A percentile compares a stretch with the other conserved stretches of the same genome.
Conservation (phyloP, 2,888 invertebrate genomes). For the Diaphora mendica region DNA sequence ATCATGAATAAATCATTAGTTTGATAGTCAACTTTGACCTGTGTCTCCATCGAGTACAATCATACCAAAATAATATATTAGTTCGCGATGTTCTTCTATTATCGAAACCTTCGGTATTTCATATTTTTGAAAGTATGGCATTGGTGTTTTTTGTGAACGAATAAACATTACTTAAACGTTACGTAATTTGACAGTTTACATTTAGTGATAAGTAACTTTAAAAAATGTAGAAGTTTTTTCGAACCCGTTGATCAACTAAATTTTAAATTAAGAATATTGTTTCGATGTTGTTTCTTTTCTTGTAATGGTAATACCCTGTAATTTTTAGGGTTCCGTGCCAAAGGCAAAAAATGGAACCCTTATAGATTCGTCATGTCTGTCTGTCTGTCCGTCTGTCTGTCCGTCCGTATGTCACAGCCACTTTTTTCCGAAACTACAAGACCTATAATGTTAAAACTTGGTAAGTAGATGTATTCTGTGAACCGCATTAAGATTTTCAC, state of each 20-base stretch:
- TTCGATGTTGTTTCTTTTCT: neutral
- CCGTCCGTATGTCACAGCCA: no score
- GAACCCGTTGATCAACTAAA: slow-evolving; percentile 7
- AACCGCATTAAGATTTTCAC: no score
- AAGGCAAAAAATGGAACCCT: no score
- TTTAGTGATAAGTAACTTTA: slow-evolving; percentile 32
- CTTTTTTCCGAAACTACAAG: no score
- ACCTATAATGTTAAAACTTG: no score
- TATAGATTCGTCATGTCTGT: no score
- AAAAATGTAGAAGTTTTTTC: neutral
- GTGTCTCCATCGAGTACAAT: slow-evolving; percentile 65
- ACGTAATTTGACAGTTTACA: slow-evolving; percentile 37
- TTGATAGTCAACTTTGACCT: slow-evolving; percentile 69
- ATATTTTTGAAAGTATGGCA: slow-evolving; percentile 50
- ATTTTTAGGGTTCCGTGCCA: no score
- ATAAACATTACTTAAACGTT: slow-evolving; percentile 29
- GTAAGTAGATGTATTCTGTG: no score
- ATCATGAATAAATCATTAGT: slow-evolving; percentile 78
- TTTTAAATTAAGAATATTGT: neutral
- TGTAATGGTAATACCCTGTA: no score
- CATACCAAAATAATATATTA: slow-evolving; percentile 36
- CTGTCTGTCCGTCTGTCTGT: no score
- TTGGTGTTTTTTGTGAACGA: slow-evolving; percentile 36
- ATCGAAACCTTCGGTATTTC: slow-evolving; percentile 34
- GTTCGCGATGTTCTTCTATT: slow-evolving; percentile 21